phyloP scores from a whole-genome alignment of 2,797 vertebrate genomes.

The Peromyscus melanophrys region DNA sequence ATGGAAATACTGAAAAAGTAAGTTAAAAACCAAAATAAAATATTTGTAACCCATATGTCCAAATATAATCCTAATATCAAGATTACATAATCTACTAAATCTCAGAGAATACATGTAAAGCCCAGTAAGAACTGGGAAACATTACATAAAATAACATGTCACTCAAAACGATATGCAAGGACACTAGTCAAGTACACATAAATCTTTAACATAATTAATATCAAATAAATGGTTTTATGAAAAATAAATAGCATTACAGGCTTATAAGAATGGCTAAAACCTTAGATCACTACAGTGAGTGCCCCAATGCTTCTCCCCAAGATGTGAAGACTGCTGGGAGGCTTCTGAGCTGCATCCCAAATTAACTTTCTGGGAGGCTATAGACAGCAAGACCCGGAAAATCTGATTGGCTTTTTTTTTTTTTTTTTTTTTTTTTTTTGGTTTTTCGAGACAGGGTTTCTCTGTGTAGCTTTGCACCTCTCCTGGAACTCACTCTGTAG shows the following conservation, averaged over 20 bases:
- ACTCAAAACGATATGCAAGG: neutral
- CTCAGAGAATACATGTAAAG: neutral
- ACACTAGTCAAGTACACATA: neutral
- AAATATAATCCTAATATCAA: neutral
- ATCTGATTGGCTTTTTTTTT: slow-evolving; percentile 69
- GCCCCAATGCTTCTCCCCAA: slow-evolving; percentile 64
- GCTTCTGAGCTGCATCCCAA: slow-evolving; percentile 81
- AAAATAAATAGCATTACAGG: neutral
- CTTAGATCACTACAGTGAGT: slow-evolving; percentile 74
- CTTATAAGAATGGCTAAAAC: neutral
- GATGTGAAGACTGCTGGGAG: slow-evolving; percentile 66
- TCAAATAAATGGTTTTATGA: neutral
- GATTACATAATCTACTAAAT: neutral
- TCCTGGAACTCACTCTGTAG: no score
- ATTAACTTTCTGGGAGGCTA: slow-evolving; percentile 83
- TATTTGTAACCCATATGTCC: neutral
- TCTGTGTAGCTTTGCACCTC: no score
- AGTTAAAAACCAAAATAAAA: neutral
- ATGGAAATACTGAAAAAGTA: neutral
- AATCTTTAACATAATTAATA: neutral
- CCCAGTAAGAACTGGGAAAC: neutral
- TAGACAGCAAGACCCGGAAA: slow-evolving; percentile 74
- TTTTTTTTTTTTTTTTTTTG: neutral
- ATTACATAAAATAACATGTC: neutral
- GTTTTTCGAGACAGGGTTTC: no score